phyloP scores from a whole-genome alignment of 2,888 invertebrate species.

The Heteropelma amictum region DNA sequence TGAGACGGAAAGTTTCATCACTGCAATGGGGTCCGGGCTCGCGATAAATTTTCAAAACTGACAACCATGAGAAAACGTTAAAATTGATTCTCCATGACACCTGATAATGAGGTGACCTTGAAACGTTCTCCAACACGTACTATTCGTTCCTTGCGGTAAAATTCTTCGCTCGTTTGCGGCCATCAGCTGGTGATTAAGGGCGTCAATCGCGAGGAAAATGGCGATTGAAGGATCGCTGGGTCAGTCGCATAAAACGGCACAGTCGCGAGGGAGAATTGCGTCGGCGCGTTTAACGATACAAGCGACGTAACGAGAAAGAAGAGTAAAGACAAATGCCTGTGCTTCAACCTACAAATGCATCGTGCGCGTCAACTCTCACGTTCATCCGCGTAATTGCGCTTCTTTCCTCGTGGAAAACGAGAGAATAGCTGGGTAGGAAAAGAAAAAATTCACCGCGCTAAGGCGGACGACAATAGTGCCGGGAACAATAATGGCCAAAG shows the following conservation, averaged over 20 bases:
- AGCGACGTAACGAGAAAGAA: neutral
- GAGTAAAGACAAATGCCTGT: neutral
- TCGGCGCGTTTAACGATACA: no score
- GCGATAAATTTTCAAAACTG: no score
- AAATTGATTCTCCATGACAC: no score
- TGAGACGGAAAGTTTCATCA: no score
- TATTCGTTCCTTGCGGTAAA: no score
- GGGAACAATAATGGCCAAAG: conserved; percentile 7
- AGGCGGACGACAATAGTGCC: no score
- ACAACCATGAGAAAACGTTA: no score
- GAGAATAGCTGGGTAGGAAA: neutral
- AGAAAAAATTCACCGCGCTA: neutral
- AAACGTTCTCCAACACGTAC: no score
- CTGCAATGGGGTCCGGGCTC: no score
- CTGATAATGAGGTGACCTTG: no score
- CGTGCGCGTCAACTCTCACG: neutral
- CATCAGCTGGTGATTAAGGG: neutral
- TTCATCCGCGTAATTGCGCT: conserved; percentile 26
- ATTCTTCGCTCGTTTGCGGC: no score
- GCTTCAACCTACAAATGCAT: neutral
- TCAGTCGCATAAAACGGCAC: neutral
- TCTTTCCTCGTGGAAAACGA: neutral
- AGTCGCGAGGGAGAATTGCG: neutral
- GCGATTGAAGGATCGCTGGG: no score
- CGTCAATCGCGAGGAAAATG: neutral